Base-by-base conservation (phyloP, 2,113 vertebrate genomes). In the Nanorana parkeri region DNA sequence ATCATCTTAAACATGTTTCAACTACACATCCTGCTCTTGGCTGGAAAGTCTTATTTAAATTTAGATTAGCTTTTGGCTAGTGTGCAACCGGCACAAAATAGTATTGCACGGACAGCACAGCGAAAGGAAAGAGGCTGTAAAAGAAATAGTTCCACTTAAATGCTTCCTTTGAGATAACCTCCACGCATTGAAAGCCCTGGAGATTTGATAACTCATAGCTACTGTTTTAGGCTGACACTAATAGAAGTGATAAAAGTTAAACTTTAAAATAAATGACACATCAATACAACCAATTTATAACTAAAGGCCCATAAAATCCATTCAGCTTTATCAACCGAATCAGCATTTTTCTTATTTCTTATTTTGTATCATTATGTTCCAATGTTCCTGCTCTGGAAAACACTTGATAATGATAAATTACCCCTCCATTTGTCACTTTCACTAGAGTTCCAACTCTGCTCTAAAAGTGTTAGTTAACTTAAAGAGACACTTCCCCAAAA, bases 371-470 rank as follows among this genome's bases (percentile, higher is more conserved):
- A 83, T 68, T 83, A 83, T 76, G 72, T 60, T 82, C 64, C 72
- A 76, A 68, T 83, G 66, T 67, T 41, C 63, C 61, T 68, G 72
- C n/a, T 74, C 71, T 51, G 80, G 16, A 60, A 75, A 60, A 67
- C 72, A 52, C 63, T 76, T 83, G 80, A 83, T 83, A 64, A 76
- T 76, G 69, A 81, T 81, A 81, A 81, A 81, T 74, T 68, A 63
- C 17, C 28, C 28, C 26, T 60, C 68, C 58, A 23, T 65, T 60
- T 82, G 51, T 65, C 28, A 56, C 29, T 32, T 73, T 41, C 68
- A 15, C 68, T 52, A n/a, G 17, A 63, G 26, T 65, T 81, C 24
- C 20, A 80, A 17, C 21, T 19, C 0, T 11, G 58, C 20, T 20
- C 15, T 8, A 23, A 23, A 61, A 61, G 21, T 47, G 41, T 47